Evolutionary conservation across 2,888 invertebrate genomes (phyloP), one percentile per base, ranked within the genome.

Genomic region (Tholera decimalis): DNA sequence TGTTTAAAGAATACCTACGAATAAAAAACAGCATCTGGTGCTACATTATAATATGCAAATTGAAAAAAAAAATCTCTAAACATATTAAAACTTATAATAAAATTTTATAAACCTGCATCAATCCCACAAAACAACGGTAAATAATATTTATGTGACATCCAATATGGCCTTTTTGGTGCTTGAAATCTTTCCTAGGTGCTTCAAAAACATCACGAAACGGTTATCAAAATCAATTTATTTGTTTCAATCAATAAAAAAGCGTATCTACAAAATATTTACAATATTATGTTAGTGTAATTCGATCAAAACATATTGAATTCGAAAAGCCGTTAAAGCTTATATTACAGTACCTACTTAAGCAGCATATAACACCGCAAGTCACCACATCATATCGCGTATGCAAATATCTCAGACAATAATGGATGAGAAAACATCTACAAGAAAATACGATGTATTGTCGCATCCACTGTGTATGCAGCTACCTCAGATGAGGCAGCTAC

Each of bases 341-440:
- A 39, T 51, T 43, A 49, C n/a, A 64, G n/a, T 57, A n/a, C n/a
- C n/a, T n/a, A n/a, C n/a, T n/a, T n/a, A 35, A 43, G 55, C 54
- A 39, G 28, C 28, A 18, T 41, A 61, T 56, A 51, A 72, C 47
- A 62, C 61, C 57, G 62, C 74, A 74, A 77, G 70, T 61, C 66
- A 8, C 28, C 26, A 26, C 26, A 28, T 69, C 79, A 76, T 74
- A 71, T 69, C 69, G 51, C 64, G 57, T 87, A 92, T 91, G 89
- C 88, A 89, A 90, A 91, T 89, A 83, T 75, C 50, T 50, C 64
- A 84, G 81, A 85, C 86, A 80, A 87, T 84, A 87, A 88, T 83
- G 80, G 76, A 80, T 86, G 90, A 84, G 88, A 88, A 87, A 84
- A 80, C 73, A 81, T 76, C 77, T 77, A 65, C 65, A 61, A 82